Conservation (phyloP, 2,797 vertebrate genomes). For the Semaprochilodus insignis region DNA sequence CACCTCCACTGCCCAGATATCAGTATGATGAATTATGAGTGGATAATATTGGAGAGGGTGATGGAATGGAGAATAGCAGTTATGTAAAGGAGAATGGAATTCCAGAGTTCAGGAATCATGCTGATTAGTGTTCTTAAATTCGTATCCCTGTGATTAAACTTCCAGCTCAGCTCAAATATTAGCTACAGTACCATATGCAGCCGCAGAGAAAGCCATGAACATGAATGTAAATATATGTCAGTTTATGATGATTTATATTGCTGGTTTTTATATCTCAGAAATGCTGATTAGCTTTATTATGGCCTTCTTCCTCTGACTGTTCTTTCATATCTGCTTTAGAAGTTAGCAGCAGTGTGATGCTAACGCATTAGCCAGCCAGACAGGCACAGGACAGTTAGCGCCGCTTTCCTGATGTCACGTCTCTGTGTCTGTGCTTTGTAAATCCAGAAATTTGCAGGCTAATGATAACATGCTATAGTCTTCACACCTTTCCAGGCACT, state of each 20-base stretch:
- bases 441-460: too few relatives aligned
- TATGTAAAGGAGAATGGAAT: neutral
- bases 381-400: too few relatives aligned
- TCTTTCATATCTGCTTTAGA: neutral
- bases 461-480: neutral
- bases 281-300: too few relatives aligned
- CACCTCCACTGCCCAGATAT: slow-evolving; percentile 58
- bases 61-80: slow-evolving; percentile 4
- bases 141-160: neutral
- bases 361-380: neutral
- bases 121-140: neutral
- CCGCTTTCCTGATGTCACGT: too few relatives aligned
- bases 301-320: too few relatives aligned
- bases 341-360: neutral
- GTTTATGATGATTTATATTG: too few relatives aligned
- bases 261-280: too few relatives aligned
- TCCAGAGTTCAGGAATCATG: neutral
- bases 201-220: too few relatives aligned
- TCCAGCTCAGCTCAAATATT: neutral
- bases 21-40: slow-evolving; percentile 39
- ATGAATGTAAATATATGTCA: too few relatives aligned
- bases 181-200: neutral
- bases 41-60: neutral
- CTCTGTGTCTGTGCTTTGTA: too few relatives aligned
- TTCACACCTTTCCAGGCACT: too few relatives aligned